Percentiles rank a stretch among this genome's conserved stretches.
Conservation (phyloP, 2,888 invertebrate species). For the Drosophila austrosaltans region DNA sequence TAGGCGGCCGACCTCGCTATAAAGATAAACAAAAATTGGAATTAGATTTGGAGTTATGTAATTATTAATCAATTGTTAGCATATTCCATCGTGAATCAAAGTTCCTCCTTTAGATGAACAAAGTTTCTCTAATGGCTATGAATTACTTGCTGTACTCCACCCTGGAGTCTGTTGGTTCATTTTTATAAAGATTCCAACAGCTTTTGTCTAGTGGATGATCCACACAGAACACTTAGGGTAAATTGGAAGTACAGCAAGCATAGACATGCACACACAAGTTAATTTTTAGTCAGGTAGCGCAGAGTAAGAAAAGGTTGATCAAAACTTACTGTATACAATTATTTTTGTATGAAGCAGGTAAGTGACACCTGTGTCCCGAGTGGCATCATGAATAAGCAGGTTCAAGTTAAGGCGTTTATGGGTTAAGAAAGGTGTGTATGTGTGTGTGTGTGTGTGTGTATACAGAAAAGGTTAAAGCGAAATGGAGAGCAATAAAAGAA, state of each 20-base stretch:
- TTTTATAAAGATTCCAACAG: constrained; percentile 42
- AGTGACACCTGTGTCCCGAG: constrained; percentile 85
- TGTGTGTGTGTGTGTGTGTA: constrained; percentile 31
- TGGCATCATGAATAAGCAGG: constrained; percentile 60
- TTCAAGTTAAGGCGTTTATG: constrained; percentile 49
- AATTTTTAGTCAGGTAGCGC: neutral
- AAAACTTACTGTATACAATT: constrained; percentile 88
- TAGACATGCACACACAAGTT: constrained; percentile 27
- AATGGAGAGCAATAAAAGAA: constrained; percentile 67
- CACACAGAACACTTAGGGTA: constrained; percentile 46
- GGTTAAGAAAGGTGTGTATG: constrained; percentile 33
- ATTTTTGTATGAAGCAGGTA: constrained; percentile 87
- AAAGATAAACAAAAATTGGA: neutral
- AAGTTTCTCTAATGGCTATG: constrained; percentile 37
- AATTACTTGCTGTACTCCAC: constrained; percentile 59
- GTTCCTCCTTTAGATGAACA: neutral
- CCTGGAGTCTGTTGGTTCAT: constrained; percentile 60
- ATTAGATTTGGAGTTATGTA: constrained; percentile 3
- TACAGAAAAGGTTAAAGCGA: constrained; percentile 47
- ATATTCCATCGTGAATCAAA: constrained; percentile 8
- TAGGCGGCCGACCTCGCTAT: constrained; percentile 89
- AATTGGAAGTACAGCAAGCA: constrained; percentile 33
- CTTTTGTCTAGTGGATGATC: constrained; percentile 70
- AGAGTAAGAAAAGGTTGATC: neutral
- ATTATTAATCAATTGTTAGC: constrained; percentile 21